Conservation (phyloP, 2,888 invertebrate species). For the Adelphocoris suturalis region DNA sequence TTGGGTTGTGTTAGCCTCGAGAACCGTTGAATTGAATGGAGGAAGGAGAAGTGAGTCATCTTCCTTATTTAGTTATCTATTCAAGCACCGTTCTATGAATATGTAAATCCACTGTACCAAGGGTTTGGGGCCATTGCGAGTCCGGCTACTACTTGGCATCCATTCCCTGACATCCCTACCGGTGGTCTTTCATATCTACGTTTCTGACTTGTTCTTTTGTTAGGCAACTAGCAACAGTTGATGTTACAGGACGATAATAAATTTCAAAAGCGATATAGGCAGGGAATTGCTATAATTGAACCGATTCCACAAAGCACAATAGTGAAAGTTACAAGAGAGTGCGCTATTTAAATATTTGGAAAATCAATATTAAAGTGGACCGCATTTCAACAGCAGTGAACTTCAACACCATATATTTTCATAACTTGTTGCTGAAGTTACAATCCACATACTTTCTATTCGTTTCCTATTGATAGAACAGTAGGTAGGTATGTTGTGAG, state of each 20-base stretch:
- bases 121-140: neutral
- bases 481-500: no score
- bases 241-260: neutral
- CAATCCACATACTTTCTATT: no score
- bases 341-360: no score
- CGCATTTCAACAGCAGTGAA: no score
- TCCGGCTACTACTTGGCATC: neutral
- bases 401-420: no score
- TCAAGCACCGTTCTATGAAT: constrained; percentile 22
- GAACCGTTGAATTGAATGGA: constrained; percentile 1
- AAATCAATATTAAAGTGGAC: no score
- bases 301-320: no score
- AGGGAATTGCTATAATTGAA: no score
- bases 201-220: neutral
- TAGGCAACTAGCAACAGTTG: neutral
- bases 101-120: constrained; percentile 1
- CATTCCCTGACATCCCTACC: constrained; percentile 13
- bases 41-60: constrained; percentile 24
- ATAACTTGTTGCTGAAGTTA: no score
- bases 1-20: neutral
- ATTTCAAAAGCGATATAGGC: neutral
- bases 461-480: no score
- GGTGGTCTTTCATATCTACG: neutral
- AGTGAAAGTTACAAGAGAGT: no score
- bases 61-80: constrained; percentile 14